These are phyloP conservation scores for Chaetops frenatus DNA, from an alignment of 2,113 vertebrate genomes.

Conservation along the genomic window DNA sequence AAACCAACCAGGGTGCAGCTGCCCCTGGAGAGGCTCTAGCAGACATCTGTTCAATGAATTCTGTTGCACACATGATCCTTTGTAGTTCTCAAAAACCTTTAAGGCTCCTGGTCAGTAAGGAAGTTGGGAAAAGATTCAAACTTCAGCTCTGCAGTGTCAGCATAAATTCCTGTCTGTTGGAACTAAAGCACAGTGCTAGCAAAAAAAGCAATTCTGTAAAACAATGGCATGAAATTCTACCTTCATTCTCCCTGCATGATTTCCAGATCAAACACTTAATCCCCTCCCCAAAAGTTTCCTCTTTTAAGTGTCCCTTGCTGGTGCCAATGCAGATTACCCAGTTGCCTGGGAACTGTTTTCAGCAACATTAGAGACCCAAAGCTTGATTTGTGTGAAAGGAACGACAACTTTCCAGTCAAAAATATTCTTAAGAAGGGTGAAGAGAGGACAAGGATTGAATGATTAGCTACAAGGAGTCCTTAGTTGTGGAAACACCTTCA, in stretches of 20 bases:
- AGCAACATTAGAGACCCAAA: not conserved
- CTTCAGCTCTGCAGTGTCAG: constrained; percentile 35
- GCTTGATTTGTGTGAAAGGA: not conserved
- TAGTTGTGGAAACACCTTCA: not conserved
- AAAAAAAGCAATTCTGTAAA: constrained; percentile 5
- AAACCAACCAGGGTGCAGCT: constrained; percentile 21
- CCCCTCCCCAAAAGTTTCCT: not conserved
- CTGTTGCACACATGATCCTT: constrained; percentile 19
- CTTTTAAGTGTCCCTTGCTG: not conserved
- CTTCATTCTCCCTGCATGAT: not conserved
- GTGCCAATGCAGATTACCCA: not conserved
- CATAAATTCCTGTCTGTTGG: not conserved
- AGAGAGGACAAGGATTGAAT: not conserved
- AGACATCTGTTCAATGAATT: constrained; percentile 4
- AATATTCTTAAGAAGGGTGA: not conserved
- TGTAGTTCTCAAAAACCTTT: constrained; percentile 50
- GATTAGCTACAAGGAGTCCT: not conserved
- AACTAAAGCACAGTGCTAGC: not conserved
- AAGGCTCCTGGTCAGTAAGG: constrained; percentile 1
- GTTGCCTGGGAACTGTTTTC: not conserved
- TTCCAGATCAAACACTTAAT: not conserved
- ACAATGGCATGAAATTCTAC: not conserved
- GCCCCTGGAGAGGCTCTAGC: not conserved
- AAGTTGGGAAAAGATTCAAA: constrained; percentile 40
- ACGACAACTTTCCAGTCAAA: not conserved